These are phyloP conservation scores for Pelvicachromis taeniatus DNA, from an alignment of 2,113 vertebrate species.

Conservation along the genomic window DNA sequence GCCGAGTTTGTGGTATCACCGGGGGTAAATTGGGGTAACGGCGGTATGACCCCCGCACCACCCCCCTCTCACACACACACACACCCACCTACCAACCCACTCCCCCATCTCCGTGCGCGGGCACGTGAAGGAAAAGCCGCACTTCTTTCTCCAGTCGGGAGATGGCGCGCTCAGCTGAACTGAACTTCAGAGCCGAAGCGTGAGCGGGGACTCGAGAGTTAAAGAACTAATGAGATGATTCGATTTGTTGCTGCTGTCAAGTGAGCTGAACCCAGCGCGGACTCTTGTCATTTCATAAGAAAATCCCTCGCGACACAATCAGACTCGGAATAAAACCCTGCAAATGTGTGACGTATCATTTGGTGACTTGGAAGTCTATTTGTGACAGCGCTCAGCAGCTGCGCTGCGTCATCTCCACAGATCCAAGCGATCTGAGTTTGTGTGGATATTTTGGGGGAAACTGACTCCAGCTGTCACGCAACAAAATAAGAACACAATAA, in stretches of 20 bases:
- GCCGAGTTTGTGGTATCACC: slow-evolving; percentile 64
- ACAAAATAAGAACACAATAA: not conserved
- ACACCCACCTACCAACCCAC: not conserved
- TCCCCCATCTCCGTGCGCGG: not conserved
- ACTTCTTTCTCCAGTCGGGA: slow-evolving; percentile 58
- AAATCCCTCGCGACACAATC: not conserved
- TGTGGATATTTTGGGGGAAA: not conserved
- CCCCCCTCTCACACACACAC: not conserved
- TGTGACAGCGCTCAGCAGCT: not conserved
- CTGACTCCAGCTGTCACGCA: not conserved
- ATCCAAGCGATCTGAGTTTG: not conserved
- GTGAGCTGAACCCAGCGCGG: not conserved
- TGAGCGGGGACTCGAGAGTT: not conserved
- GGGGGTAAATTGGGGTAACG: slow-evolving; percentile 62
- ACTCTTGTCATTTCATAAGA: not conserved
- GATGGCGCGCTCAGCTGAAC: slow-evolving; percentile 81
- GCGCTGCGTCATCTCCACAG: not conserved
- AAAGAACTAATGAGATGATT: not conserved
- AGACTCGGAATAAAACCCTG: not conserved
- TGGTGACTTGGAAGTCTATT: not conserved
- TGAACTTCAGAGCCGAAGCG: slow-evolving; percentile 10
- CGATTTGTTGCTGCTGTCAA: not conserved
- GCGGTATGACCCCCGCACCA: slow-evolving; percentile 29
- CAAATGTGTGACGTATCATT: not conserved
- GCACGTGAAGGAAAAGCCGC: not conserved